These are phyloP conservation scores for Clarias batrachus DNA, from an alignment of 2,113 vertebrate species.

Conservation along the genomic window DNA sequence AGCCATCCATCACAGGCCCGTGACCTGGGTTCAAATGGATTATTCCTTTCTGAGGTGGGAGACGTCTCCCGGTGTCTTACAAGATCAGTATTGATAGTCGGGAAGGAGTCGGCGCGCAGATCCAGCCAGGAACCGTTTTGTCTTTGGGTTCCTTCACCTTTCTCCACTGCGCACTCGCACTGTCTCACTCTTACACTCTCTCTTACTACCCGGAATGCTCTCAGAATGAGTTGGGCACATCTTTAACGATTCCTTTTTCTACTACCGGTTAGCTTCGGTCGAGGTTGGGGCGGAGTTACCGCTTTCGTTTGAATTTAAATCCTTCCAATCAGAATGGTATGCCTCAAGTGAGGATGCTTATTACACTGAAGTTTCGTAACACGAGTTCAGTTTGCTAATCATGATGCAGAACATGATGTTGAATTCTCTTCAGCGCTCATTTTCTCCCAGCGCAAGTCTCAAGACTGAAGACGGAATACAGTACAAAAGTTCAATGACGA, in stretches of 20 bases:
- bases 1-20: constrained; percentile 67
- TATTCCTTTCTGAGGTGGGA: constrained; percentile 62
- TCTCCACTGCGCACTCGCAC: constrained; percentile 22
- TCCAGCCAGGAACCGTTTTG: constrained; percentile 55
- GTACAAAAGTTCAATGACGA: not conserved
- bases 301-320: not conserved
- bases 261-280: not conserved
- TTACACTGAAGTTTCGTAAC: not conserved
- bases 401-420: not conserved
- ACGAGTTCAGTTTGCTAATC: not conserved
- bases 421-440: not conserved
- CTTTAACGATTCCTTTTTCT: not conserved
- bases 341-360: not conserved
- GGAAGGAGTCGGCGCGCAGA: constrained; percentile 47
- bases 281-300: not conserved
- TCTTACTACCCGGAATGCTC: not conserved
- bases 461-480: too few species aligned
- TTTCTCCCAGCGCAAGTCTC: not conserved
- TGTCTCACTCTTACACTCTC: not conserved
- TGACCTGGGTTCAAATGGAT: constrained; percentile 67
- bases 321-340: not conserved
- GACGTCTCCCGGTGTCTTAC: constrained; percentile 63
- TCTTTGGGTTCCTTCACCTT: not conserved
- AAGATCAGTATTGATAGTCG: constrained; percentile 63
- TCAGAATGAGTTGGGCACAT: not conserved